Conservation (phyloP, 2,888 invertebrate genomes). For the Galerucella nymphaeae region DNA sequence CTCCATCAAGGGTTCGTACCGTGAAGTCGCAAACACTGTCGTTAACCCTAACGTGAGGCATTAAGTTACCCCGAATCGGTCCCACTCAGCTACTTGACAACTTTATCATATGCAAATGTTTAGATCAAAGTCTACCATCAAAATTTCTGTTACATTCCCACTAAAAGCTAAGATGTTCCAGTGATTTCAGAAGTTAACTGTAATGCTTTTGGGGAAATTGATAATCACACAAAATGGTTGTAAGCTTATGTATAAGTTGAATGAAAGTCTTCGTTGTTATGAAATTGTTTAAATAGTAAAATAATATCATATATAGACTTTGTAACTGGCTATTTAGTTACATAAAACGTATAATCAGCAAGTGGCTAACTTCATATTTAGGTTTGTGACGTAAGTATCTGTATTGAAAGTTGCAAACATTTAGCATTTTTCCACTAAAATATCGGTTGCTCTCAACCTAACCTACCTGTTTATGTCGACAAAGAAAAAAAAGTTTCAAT, state of each 20-base stretch:
- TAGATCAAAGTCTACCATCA: constrained; percentile 54
- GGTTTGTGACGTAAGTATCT: too few relatives aligned
- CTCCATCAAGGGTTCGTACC: constrained; percentile 36
- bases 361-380: too few relatives aligned
- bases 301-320: too few relatives aligned
- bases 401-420: too few relatives aligned
- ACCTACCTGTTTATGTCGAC: not conserved
- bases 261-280: too few relatives aligned
- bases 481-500: not conserved
- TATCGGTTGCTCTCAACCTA: too few relatives aligned
- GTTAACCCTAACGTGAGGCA: constrained; percentile 40
- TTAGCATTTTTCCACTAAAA: too few relatives aligned
- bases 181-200: constrained; percentile 46
- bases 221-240: too few relatives aligned
- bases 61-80: constrained; percentile 42
- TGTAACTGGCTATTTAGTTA: too few relatives aligned
- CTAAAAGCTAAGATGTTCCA: constrained; percentile 43
- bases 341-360: too few relatives aligned
- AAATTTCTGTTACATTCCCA: constrained; percentile 45
- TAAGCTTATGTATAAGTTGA: too few relatives aligned
- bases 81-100: constrained; percentile 41
- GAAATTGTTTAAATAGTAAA: too few relatives aligned
- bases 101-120: constrained; percentile 59
- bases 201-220: constrained; percentile 34
- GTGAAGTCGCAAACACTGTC: constrained; percentile 61